Percentiles rank a stretch among this genome's conserved stretches.
These are phyloP conservation scores for Ptilonorhynchus violaceus DNA, from an alignment of 2,113 vertebrate species.

Conservation along the genomic window DNA sequence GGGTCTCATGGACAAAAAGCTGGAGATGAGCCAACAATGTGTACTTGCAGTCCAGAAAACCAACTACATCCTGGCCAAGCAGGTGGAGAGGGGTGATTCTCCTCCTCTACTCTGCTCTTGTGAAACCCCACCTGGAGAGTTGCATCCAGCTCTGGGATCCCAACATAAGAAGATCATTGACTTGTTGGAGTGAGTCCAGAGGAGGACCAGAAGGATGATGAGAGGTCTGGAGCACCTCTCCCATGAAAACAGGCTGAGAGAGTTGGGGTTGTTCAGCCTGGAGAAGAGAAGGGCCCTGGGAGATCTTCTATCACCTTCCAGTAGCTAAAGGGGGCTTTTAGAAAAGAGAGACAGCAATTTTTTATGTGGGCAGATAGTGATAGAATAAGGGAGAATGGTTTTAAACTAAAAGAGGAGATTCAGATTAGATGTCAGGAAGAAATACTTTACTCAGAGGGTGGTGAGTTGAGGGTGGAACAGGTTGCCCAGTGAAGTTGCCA, in stretches of 20 bases:
- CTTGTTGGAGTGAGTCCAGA: background rate
- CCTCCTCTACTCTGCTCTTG: background rate
- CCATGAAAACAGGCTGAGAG: background rate
- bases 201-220: fast-evolving
- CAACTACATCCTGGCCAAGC: background rate
- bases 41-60: background rate
- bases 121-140: background rate
- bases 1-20: background rate
- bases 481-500: background rate
- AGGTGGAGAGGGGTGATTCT: background rate
- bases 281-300: background rate
- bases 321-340: background rate
- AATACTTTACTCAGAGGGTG: background rate
- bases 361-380: background rate
- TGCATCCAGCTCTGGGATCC: background rate
- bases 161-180: background rate
- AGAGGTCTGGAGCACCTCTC: background rate
- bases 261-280: background rate
- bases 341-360: background rate
- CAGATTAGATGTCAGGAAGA: background rate
- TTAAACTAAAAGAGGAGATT: background rate
- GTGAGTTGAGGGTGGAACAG: background rate
- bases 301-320: background rate
- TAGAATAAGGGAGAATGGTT: background rate
- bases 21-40: background rate